phyloP scores from a whole-genome alignment of 2,888 invertebrate genomes.

The Lomographa bimaculata region DNA sequence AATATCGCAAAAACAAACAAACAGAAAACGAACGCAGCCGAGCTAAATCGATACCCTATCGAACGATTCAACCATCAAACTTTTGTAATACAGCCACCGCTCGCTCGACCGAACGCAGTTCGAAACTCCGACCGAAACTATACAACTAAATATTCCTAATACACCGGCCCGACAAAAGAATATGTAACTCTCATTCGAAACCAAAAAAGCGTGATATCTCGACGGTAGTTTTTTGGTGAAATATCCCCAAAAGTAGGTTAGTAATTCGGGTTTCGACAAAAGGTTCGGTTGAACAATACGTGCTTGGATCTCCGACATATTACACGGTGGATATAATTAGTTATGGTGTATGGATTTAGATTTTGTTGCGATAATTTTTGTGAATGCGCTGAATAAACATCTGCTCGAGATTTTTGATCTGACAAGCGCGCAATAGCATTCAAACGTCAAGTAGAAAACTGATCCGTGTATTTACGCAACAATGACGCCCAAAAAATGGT shows the following conservation, averaged over 20 bases:
- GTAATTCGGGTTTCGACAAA: conserved; percentile 76
- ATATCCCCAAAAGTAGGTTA: conserved; percentile 81
- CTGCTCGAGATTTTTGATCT: conserved; percentile 72
- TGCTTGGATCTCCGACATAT: conserved; percentile 55
- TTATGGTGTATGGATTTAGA: conserved; percentile 83
- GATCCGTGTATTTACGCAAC: conserved; percentile 61
- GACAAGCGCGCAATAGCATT: conserved; percentile 70
- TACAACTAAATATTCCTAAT: conserved; percentile 69
- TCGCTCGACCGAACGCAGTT: conserved; percentile 37
- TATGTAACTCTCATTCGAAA: conserved; percentile 73
- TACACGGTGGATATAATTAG: conserved; percentile 83
- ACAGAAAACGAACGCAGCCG: conserved; percentile 55
- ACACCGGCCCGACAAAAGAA: conserved; percentile 64
- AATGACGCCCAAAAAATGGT: conserved; percentile 72
- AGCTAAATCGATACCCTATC: conserved; percentile 71
- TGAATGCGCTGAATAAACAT: conserved; percentile 76
- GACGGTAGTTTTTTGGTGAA: conserved; percentile 62
- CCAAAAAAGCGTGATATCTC: conserved; percentile 77
- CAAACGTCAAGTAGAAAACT: conserved; percentile 78
- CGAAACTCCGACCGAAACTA: conserved; percentile 35
- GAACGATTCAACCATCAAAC: conserved; percentile 67
- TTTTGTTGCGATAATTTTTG: conserved; percentile 79
- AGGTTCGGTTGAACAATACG: conserved; percentile 61
- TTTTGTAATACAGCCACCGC: conserved; percentile 68
- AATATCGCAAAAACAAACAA: conserved; percentile 71